Evolutionary conservation across 2,113 vertebrate species (phyloP).

Genomic region (Vireo altiloquus): DNA sequence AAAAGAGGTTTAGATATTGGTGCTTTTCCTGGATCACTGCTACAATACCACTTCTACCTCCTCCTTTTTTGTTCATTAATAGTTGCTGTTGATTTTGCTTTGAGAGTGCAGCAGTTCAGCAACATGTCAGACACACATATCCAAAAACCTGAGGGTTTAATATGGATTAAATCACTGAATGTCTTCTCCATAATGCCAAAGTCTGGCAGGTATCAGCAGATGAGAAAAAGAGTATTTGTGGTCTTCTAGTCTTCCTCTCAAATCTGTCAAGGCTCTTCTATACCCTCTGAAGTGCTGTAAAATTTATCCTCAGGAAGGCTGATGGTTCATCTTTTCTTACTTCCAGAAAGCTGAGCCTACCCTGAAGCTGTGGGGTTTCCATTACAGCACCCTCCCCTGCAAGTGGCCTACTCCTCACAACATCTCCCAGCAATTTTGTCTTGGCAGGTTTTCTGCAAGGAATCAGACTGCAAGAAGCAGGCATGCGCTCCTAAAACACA

Average conservation of each 20-base stretch:
- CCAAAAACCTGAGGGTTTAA: background rate
- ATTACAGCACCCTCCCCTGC: background rate
- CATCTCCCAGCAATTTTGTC: background rate
- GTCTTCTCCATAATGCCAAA: background rate
- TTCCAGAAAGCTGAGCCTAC: background rate
- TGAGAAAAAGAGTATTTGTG: background rate
- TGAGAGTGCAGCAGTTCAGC: background rate
- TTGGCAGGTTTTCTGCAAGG: background rate
- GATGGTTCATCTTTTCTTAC: background rate
- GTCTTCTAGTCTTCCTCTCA: background rate
- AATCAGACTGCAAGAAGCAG: background rate
- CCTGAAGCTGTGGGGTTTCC: background rate
- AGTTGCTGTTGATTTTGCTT: background rate
- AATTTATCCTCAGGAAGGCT: background rate
- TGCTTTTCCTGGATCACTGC: background rate
- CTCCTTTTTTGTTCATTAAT: background rate
- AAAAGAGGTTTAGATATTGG: background rate
- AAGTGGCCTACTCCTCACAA: background rate
- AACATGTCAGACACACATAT: fast-evolving
- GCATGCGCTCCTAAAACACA: background rate
- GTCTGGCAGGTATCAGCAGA: background rate
- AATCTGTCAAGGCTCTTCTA: background rate
- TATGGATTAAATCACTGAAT: background rate
- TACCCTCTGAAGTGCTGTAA: background rate
- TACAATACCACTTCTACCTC: background rate